Evolutionary conservation across 1,140 invertebrate genomes (phyloP), one percentile per base, ranked within the genome.

Genomic region (Macrocentrus cingulum): DNA sequence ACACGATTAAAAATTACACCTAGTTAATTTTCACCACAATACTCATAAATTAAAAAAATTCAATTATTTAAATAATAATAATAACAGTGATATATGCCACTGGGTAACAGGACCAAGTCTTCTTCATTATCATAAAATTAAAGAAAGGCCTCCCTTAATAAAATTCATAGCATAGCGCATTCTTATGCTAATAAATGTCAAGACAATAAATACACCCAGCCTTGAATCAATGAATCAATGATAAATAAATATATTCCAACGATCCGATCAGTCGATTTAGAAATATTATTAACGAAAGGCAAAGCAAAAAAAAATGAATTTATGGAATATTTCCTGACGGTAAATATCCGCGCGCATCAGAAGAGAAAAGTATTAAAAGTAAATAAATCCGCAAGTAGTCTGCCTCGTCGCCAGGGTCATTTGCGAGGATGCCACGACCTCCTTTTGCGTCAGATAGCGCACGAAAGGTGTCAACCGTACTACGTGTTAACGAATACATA

Each of bases 101-200:
- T 29, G n/a, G n/a, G 25, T 29, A 9, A 29, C 25, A 29, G 9
- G 25, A 29, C 25, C 9, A 29, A 39, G 36, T 13, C 13, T 39
- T 9, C 9, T 13, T 39, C 36, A 39, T 39, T 39, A 13, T 39
- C 15, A 3, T 5, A n/a, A 39, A 5, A 3, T 39, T 29, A 29
- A 29, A 9, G 25, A 29, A 29, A 15, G 36, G 15, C 13, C 7
- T 34, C 8, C 8, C 36, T n/a, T 3, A 11, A 29, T 15, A 15
- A 29, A 29, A 54, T 25, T 29, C 18, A 19, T 23, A 44, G 25
- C 45, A 23, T 55, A 45, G 41, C 39, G 53, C 53, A 56, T 56
- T 56, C 53, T 56, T 56, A 56, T 56, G 53, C 53, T 19, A 56
- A 56, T 56, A 56, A 39, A 56, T 41, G 53, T 56, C 44, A 22